Percentiles rank a stretch among this genome's conserved stretches.
Conservation (phyloP, 2,113 vertebrate species). For the Onychorhynchus coronatus region DNA sequence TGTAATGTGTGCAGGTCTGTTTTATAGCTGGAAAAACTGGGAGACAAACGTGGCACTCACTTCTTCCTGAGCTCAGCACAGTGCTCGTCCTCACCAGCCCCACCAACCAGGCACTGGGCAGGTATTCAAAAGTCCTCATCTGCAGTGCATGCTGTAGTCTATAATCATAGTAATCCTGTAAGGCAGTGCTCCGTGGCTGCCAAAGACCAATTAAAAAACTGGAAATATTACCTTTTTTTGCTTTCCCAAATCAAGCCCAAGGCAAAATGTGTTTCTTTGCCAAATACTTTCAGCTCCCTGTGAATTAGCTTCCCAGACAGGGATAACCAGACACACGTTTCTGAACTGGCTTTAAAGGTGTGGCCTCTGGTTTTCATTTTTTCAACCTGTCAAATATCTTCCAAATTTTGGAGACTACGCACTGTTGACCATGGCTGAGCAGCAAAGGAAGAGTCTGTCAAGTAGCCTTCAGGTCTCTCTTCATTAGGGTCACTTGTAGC, state of each 20-base stretch:
- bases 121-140: not conserved
- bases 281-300: conserved; percentile 43
- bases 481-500: not conserved
- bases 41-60: not conserved
- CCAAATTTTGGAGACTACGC: not conserved
- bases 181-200: not conserved
- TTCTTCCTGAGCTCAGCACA: not conserved
- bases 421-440: not conserved
- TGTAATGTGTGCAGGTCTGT: not conserved
- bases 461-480: not conserved
- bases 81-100: not conserved
- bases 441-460: not conserved
- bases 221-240: conserved; percentile 39
- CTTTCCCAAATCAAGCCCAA: not conserved
- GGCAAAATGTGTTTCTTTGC: conserved; percentile 34
- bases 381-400: not conserved
- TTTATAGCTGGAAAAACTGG: not conserved
- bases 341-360: conserved; percentile 30
- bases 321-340: conserved; percentile 19
- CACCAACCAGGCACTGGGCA: not conserved
- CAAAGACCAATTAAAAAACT: conserved; percentile 50
- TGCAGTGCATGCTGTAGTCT: not conserved
- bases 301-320: conserved; percentile 25
- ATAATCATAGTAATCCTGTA: conserved; percentile 19
- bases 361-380: not conserved